Conservation (phyloP, 1,140 invertebrate genomes). For the Drosophila bipectinata region DNA sequence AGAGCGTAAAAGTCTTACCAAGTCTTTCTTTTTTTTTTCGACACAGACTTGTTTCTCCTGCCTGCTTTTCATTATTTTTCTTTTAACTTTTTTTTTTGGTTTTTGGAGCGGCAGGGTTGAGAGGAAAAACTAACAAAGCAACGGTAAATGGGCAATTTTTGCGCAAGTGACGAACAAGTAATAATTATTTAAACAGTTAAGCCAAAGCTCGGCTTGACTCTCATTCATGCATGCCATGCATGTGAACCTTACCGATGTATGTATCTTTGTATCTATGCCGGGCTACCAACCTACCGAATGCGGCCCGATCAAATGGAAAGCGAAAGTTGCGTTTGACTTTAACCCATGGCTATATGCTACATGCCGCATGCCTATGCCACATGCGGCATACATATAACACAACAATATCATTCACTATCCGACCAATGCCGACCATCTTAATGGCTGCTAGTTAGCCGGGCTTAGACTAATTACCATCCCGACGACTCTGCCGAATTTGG, state of each 20-base stretch:
- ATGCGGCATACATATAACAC: conserved; percentile 22
- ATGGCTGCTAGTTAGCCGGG: conserved; percentile 21
- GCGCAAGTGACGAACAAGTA: conserved; percentile 64
- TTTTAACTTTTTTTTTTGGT: conserved; percentile 5
- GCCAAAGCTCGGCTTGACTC: conserved; percentile 14
- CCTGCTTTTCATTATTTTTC: conserved; percentile 51
- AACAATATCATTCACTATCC: conserved; percentile 38
- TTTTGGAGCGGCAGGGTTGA: conserved; percentile 42
- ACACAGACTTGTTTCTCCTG: conserved; percentile 48
- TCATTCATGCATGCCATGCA: conserved; percentile 41
- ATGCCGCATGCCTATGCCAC: conserved; percentile 7
- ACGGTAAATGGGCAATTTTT: conserved; percentile 63
- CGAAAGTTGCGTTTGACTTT: conserved; percentile 43
- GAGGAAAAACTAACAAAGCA: conserved; percentile 60
- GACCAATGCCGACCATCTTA: conserved; percentile 38
- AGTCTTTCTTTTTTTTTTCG: conserved; percentile 39
- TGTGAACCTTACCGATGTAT: conserved; percentile 15
- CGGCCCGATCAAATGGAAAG: conserved; percentile 55
- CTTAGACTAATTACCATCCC: conserved; percentile 38
- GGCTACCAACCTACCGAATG: conserved; percentile 31
- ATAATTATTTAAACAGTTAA: conserved; percentile 67
- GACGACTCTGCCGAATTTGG: conserved; percentile 16
- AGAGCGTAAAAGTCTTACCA: conserved; percentile 51
- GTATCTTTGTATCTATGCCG: conserved; percentile 3
- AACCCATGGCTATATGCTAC: conserved; percentile 1